phyloP scores from a whole-genome alignment of 2,113 vertebrate species.

The Leptosomus discolor region DNA sequence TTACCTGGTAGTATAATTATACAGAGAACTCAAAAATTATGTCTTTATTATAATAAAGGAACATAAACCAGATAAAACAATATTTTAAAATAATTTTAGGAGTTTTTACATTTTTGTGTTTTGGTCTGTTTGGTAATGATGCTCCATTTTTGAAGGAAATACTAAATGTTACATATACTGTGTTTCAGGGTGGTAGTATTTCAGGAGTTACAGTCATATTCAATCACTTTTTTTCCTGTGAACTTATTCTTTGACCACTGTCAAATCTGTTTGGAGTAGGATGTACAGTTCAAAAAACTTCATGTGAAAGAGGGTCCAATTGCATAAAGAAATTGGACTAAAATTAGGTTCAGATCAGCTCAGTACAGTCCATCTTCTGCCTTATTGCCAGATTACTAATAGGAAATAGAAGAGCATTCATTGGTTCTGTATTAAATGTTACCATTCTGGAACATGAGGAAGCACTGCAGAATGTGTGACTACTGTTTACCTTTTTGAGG shows the following conservation, averaged over 20 bases:
- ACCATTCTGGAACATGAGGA: background rate
- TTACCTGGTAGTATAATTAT: background rate
- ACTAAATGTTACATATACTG: background rate
- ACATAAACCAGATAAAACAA: background rate
- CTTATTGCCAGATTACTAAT: background rate
- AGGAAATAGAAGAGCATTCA: background rate
- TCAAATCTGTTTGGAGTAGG: background rate
- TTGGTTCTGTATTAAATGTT: background rate
- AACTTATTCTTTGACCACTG: background rate
- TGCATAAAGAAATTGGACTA: background rate
- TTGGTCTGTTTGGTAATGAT: background rate
- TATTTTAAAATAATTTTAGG: background rate
- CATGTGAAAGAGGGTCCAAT: background rate
- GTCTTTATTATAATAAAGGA: background rate
- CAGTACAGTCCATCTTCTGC: rapidly evolving
- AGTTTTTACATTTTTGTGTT: background rate
- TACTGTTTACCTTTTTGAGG: background rate
- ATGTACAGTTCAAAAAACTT: background rate
- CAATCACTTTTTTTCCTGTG: background rate
- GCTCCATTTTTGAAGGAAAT: background rate
- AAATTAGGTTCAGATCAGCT: background rate
- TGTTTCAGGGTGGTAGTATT: background rate
- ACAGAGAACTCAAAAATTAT: background rate
- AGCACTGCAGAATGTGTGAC: background rate
- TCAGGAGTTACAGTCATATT: background rate